Base-by-base conservation (phyloP, 2,888 invertebrate species). In the Bruchidius siliquastri region DNA sequence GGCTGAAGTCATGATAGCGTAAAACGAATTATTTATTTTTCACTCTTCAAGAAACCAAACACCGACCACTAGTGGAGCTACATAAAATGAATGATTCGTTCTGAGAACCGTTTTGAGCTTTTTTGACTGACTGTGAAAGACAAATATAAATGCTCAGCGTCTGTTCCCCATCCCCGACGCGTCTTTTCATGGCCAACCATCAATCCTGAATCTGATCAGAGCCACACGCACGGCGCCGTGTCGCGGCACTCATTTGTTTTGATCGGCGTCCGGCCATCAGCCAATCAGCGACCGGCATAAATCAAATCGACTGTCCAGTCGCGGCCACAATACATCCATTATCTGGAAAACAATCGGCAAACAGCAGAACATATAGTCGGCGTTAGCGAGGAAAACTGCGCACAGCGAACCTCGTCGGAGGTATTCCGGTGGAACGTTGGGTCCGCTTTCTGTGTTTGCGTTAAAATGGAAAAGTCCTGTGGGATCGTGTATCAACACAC, bases 321-420 rank as follows among this genome's bases (percentile, higher is more conserved):
- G 26, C 69, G 21, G 69, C 69, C 69, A 26, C 69, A 69, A 69
- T 69, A 69, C 69, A 69, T 69, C 69, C 69, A 69, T 69, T 69
- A 69, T 69, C 69, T 69, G 69, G 22, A 26, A 69, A 69, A 69
- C 26, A 69, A 69, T 69, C 69, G 69, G 26, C 69, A 69, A 21
- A 69, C 21, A 21, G 22, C 69, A 20, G 49, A 49, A 13, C 49
- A 49, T 13, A 49, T 1, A 13, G 49, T 8, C 49, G 3, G 26
- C 26, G 26, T 26, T 26, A 49, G 18, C 49, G 6, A 13, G 49
- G 49, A 49, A 49, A 49, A 13, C 49, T 49, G 6, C 49, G 18
- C 49, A 26, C 26, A 26, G 8, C 26, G 8, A 26, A 26, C 8
- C 26, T 26, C 26, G 26, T 8, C 13, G 18, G 49, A 49, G 49